Base-by-base conservation (phyloP, 1,140 invertebrate species). In the Meloidogyne exigua region DNA sequence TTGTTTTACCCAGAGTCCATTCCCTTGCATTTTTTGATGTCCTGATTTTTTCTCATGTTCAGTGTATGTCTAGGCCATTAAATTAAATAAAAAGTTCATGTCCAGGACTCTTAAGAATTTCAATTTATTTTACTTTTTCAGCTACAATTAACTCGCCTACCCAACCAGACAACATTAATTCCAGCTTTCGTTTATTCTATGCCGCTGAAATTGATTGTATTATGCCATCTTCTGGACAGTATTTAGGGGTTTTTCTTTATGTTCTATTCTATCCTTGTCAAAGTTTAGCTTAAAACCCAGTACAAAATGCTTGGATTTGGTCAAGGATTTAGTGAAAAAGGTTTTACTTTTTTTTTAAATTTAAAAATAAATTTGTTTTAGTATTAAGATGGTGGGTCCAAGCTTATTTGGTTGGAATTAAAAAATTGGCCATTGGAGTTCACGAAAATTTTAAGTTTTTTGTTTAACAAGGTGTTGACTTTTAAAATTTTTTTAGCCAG, bases 141-240 rank as follows among this genome's bases (percentile, higher is more conserved):
- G 49, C 49, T n/a, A 57, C 49, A 57, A 57, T 57, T n/a, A 57
- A n/a, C 5, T n/a, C 49, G 0, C 49, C 49, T n/a, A n/a, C 49
- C 9, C 49, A 57, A n/a, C 3, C 36, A 39, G 36, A 39, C 9
- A 10, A 39, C 9, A 39, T 18, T 18, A 15, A 9, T n/a, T 18
- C 66, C 21, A n/a, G 28, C 32, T 18, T 73, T 23, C 71, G 71
- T 1, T 36, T 73, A 39, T 73, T 73, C 18, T 75, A 75, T 42
- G 73, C 63, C 18, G 73, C 73, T 13, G 73, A 75, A 26, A 69
- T 68, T 49, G 73, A 75, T 62, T 75, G 73, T 63, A 75, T 75
- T n/a, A 26, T 68, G 65, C 63, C 26, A 15, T 28, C 32, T 12
- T 44, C 26, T 44, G 73, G 73, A 21, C 44, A 70, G 28, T 75